Evolutionary conservation across 2,888 invertebrate species (phyloP).

Genomic region (Tetranychus piercei): DNA sequence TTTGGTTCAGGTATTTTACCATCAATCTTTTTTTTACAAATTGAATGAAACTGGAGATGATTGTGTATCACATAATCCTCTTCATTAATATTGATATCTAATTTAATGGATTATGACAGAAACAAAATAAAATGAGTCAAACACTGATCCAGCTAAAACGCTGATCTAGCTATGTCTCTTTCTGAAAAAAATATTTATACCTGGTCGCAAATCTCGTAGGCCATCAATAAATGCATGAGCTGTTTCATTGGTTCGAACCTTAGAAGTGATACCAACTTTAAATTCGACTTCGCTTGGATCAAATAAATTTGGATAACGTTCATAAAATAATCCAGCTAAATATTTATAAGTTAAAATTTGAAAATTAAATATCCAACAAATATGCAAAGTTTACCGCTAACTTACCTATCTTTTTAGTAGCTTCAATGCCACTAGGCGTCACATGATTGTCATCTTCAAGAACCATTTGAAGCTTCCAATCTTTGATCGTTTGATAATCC

Average conservation of each 20-base stretch:
- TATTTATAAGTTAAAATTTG: too few species aligned
- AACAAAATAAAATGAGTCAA: background rate
- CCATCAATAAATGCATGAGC: conserved; percentile 31
- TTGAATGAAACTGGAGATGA: background rate
- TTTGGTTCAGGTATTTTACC: background rate
- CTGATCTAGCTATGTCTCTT: too few species aligned
- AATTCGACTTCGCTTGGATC: conserved; percentile 25
- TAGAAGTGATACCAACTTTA: conserved; percentile 30
- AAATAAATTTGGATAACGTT: conserved; percentile 28
- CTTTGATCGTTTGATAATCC: conserved; percentile 16
- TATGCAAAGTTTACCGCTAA: too few species aligned
- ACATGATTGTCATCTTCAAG: conserved; percentile 29
- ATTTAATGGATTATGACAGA: background rate
- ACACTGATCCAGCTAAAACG: background rate
- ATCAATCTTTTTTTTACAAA: background rate
- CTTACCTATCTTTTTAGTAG: conserved; percentile 20
- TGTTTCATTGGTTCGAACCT: conserved; percentile 31
- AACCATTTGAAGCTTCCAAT: conserved; percentile 26
- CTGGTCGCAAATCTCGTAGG: conserved; percentile 20
- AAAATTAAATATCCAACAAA: too few species aligned
- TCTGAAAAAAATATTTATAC: background rate
- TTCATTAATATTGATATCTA: background rate
- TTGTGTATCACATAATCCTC: background rate
- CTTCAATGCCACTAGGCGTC: conserved; percentile 21
- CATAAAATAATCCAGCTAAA: conserved; percentile 29